Base-by-base conservation (phyloP, 2,888 invertebrate genomes). In the Eristalinus sepulchralis region DNA sequence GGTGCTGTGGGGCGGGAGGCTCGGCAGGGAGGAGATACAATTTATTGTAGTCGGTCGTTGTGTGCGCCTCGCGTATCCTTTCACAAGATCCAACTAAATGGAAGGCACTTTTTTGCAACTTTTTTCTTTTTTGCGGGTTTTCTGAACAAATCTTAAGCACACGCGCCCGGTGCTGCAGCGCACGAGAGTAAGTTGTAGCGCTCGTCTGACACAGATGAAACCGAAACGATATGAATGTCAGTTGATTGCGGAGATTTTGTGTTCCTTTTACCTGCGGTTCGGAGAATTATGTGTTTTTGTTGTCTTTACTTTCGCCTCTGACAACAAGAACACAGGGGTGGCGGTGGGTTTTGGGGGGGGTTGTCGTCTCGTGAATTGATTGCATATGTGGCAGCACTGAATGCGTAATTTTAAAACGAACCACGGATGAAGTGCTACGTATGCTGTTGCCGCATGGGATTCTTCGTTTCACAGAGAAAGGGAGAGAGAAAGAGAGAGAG, bases 71-170 rank as follows among this genome's bases (percentile, higher is more conserved):
- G 22, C 63, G 34, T 81, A 75, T 70, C 70, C 64, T 73, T 81
- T 73, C 83, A 78, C 77, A 59, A 73, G 78, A 82, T 83, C 83
- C 83, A 55, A 75, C 82, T 71, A 72, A 83, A 86, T 83, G 83
- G 83, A 86, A 86, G 86, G 86, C 86, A 86, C 86, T 86, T 86
- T 86, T 80, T 68, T 68, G 20, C n/a, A n/a, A n/a, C n/a, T n/a
- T 73, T 11, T 68, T 82, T 75, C 63, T 68, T 31, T n/a, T n/a
- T n/a, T n/a, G n/a, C n/a, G n/a, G n/a, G n/a, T n/a, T 79, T 13
- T 70, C 70, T 67, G 64, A 70, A 84, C 75, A 70, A 84, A 66
- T 70, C 63, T 81, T 64, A 72, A 85, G 68, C 84, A 34, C 64
- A 71, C 70, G 68, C 62, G 64, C 39, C 64, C 57, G 63, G 27